Evolutionary conservation across 2,888 invertebrate genomes (phyloP).

Genomic region (Agrotis segetum): DNA sequence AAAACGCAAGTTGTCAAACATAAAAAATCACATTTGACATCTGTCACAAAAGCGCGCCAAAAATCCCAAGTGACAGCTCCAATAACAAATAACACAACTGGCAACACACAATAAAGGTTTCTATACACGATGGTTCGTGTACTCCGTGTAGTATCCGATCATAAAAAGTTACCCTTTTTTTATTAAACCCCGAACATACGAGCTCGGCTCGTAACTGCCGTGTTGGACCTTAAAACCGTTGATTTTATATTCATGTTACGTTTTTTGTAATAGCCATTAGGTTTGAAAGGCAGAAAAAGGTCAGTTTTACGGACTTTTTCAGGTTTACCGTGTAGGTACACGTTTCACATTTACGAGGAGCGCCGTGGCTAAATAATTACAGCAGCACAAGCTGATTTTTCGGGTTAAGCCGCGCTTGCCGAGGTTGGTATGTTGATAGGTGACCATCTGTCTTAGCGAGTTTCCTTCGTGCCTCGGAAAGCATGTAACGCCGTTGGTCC

Average conservation of each 20-base stretch:
- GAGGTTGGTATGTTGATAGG: too few relatives aligned
- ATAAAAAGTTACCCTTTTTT: conserved; percentile 50
- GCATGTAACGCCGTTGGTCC: too few relatives aligned
- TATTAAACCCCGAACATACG: conserved; percentile 43
- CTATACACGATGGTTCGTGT: conserved; percentile 33
- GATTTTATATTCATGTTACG: conserved; percentile 45
- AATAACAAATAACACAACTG: conserved; percentile 30
- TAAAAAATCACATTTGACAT: conserved; percentile 7
- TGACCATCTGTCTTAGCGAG: too few relatives aligned
- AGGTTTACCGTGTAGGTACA: conserved; percentile 2
- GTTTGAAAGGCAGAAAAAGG: conserved; percentile 28
- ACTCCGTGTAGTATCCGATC: conserved; percentile 32
- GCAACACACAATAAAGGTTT: conserved; percentile 38
- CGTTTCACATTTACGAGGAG: background rate
- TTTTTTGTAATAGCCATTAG: conserved; percentile 21
- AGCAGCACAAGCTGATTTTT: too few relatives aligned
- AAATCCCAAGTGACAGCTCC: conserved; percentile 15
- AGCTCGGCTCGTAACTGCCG: conserved; percentile 28
- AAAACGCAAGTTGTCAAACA: background rate
- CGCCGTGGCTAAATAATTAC: too few relatives aligned
- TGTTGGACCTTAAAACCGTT: conserved; percentile 33
- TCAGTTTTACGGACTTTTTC: conserved; percentile 5
- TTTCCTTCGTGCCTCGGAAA: too few relatives aligned
- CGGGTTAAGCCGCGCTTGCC: too few relatives aligned
- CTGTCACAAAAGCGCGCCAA: conserved; percentile 39